Base-by-base conservation (phyloP, 2,113 vertebrate species). In the Phalacrocorax pelagicus region DNA sequence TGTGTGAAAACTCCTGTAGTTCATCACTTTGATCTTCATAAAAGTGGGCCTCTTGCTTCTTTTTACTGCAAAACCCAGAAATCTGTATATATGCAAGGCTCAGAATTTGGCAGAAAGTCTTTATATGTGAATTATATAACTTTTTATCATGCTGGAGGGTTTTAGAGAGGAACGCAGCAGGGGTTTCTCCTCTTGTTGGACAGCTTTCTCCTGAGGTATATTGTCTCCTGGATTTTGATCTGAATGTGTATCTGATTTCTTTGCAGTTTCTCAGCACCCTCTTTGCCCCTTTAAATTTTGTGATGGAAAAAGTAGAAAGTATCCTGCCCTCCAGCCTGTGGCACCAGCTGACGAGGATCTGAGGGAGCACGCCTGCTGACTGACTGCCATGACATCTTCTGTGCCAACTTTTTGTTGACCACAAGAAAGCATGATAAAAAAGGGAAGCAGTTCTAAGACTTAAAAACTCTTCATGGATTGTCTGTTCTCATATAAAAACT, bases 261-360 rank as follows among this genome's bases (percentile, higher is more conserved):
- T 98, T 95, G 59, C 98, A 99, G 99, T 99, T 99, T 97, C 99
- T 99, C 98, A 99, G 99, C 98, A 99, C 99, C 79, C 98, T 99
- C 95, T 99, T 99, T 83, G 99, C 99, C 69, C 99, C 99, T 80
- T 98, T 99, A 88, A 99, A 99, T 98, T 99, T 99, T 97, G 99
- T 99, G 97, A 99, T 99, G 99, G 99, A 99, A 97, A 99, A 99
- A 97, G 99, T 99, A 95, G 99, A 99, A 97, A 99, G 99, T 96
- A 99, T 99, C 97, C 98, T 99, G 85, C 99, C 99, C 32, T 99
- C 99, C 97, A 99, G 99, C 67, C 98, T 99, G 95, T 99, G 99
- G 99, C 99, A 99, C 97, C 99, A 99, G 96, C 98, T 99, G 93
- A 99, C 99, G 1, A 99, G 99, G 97, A 99, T 99, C 98, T 99